Evolutionary conservation across 2,888 invertebrate genomes (phyloP), one percentile per base, ranked within the genome.

Genomic region (Oligia strigilis): DNA sequence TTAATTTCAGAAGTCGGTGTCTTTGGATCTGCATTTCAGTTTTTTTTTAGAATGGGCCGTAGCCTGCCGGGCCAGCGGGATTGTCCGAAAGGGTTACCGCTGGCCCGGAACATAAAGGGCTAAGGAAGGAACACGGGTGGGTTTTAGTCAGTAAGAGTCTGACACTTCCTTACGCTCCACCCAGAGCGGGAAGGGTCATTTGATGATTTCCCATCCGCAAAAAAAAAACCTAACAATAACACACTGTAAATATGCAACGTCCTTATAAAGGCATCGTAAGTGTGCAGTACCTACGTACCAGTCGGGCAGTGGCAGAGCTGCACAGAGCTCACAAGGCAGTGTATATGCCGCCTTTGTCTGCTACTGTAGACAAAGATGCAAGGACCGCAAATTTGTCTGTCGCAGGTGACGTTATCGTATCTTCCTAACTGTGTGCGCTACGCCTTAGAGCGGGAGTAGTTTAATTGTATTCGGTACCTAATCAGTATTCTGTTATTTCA

Each of bases 401-500:
- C 19, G 11, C 17, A 64, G 13, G 19, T n/a, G 19, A 62, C 55
- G 29, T 60, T 60, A 52, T 58, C 49, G 5, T 23, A 49, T 9
- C 0, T 0, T 52, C 19, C 9, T 43, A 9, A n/a, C 46, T n/a
- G 36, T 49, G 74, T 49, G 5, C 13, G 3, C 55, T 81, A 40
- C 1, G 23, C 81, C 62, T 75, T 81, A 69, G 17, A 62, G 17
- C 6, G n/a, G 0, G 13, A 62, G 9, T 46, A 43, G 23, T 71
- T 77, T 75, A 71, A 81, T 71, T 77, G 43, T 71, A 71, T 60
- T 66, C 52, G 36, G 17, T 23, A 14, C 46, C 77, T 81, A 82
- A 82, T 71, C 66, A 71, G 70, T n/a, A 60, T 36, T 46, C 71
- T 77, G 77, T 81, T 77, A 77, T 71, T 82, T 67, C 60, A 82